Evolutionary conservation across 2,888 invertebrate species (phyloP).

Genomic region (Meganola albula): DNA sequence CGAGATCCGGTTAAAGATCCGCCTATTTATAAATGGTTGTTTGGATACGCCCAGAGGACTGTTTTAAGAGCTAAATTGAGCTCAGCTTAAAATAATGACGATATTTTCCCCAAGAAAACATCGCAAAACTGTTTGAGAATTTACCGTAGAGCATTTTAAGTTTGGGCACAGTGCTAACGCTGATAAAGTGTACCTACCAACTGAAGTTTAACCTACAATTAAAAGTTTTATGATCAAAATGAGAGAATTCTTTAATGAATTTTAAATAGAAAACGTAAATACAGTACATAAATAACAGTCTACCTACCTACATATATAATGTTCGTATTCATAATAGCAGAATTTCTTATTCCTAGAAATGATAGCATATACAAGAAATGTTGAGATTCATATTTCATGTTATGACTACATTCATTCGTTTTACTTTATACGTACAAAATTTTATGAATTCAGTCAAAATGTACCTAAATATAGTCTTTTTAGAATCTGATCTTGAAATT

Average conservation of each 20-base stretch:
- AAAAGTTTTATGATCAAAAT: background rate
- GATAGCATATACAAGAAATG: background rate
- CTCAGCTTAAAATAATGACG: conserved; percentile 34
- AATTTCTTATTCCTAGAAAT: background rate
- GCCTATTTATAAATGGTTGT: conserved; percentile 36
- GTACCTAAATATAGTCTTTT: too few species aligned
- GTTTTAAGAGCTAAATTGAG: conserved; percentile 35
- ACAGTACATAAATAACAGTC: too few species aligned
- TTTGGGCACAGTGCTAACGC: conserved; percentile 11
- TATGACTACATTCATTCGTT: conserved; percentile 11
- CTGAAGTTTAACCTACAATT: conserved; percentile 5
- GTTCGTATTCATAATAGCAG: background rate
- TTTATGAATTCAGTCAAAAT: conserved; percentile 4
- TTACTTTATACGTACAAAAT: conserved; percentile 9
- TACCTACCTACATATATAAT: too few species aligned
- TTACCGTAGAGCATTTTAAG: conserved; percentile 13
- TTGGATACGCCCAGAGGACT: conserved; percentile 32
- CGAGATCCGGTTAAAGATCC: conserved; percentile 30
- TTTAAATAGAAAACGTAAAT: too few species aligned
- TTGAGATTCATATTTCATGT: conserved; percentile 6
- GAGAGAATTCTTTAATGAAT: too few species aligned
- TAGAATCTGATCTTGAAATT: too few species aligned
- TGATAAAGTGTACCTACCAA: conserved; percentile 11
- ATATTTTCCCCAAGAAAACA: conserved; percentile 29
- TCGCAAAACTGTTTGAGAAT: conserved; percentile 16